Evolutionary conservation across 1,140 invertebrate genomes (phyloP).

Genomic region (Drosophila sulfurigaster): DNA sequence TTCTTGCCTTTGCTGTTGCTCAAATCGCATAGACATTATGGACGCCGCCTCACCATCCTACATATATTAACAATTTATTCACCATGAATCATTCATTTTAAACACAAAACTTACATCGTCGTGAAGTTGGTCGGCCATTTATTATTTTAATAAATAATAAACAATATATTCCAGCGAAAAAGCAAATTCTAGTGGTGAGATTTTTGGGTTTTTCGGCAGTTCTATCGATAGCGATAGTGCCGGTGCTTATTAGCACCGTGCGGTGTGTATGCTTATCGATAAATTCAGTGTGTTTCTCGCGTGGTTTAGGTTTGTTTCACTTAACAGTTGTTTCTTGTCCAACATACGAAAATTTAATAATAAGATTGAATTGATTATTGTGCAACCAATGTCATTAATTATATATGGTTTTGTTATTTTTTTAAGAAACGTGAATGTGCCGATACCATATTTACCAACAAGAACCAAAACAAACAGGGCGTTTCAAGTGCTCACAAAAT

Average conservation of each 20-base stretch:
- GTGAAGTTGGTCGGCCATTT: conserved; percentile 69
- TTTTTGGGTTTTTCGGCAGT: conserved; percentile 24
- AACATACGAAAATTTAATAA: not conserved
- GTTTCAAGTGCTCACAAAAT: conserved; percentile 60
- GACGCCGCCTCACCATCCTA: conserved; percentile 54
- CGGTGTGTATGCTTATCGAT: conserved; percentile 25
- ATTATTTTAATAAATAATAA: conserved; percentile 51
- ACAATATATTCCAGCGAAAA: conserved; percentile 57
- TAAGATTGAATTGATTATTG: not conserved
- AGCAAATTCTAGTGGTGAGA: conserved; percentile 47
- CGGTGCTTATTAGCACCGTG: not conserved
- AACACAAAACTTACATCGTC: conserved; percentile 59
- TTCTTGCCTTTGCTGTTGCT: conserved; percentile 59
- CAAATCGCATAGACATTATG: conserved; percentile 65
- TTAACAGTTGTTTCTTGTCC: conserved; percentile 3
- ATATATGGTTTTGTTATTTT: not conserved
- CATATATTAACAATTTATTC: not conserved
- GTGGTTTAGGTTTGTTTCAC: conserved; percentile 14
- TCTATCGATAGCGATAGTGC: not conserved
- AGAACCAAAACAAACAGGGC: conserved; percentile 35
- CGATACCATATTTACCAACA: not conserved
- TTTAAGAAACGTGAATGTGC: not conserved
- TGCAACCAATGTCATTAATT: not conserved
- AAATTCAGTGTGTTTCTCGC: conserved; percentile 6
- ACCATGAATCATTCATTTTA: not conserved